These are phyloP conservation scores for Cygnus atratus DNA, from an alignment of 2,113 vertebrate species.

Conservation along the genomic window DNA sequence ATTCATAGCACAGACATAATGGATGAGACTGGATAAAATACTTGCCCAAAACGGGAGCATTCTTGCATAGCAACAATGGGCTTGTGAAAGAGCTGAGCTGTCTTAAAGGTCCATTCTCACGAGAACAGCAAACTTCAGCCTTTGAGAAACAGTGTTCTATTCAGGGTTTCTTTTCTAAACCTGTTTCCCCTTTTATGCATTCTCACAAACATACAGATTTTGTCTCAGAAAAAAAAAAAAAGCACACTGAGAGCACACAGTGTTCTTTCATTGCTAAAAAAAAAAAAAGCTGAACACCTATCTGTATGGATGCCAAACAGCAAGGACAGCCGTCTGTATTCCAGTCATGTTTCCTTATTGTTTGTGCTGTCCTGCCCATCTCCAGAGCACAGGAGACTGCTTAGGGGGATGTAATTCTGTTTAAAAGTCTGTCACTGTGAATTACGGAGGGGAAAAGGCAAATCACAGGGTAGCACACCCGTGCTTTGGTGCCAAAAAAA, in stretches of 20 bases:
- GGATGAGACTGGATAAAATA: neutral
- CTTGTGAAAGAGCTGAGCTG: neutral
- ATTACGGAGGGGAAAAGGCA: conserved; percentile 6
- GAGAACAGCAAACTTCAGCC: neutral
- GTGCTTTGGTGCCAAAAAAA: conserved; percentile 18
- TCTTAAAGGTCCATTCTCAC: neutral
- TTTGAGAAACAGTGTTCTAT: neutral
- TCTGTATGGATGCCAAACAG: neutral
- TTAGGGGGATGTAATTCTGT: conserved; percentile 52
- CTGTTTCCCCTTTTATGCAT: neutral
- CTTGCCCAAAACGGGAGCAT: neutral
- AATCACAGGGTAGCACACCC: conserved; percentile 14
- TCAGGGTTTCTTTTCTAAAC: neutral
- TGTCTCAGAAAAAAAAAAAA: neutral
- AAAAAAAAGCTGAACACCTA: neutral
- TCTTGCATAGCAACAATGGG: neutral
- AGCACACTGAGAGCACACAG: neutral
- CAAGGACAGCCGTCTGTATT: conserved; percentile 24
- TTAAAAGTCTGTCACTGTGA: conserved; percentile 58
- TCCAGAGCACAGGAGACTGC: neutral
- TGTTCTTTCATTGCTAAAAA: neutral
- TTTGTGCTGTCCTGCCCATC: conserved; percentile 13
- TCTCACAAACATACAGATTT: neutral
- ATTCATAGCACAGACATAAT: neutral
- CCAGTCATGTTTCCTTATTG: conserved; percentile 29